These are phyloP conservation scores for fruit fly (Drosophila melanogaster) DNA, from an alignment of 1,140 invertebrate species.

Conservation along the genomic window Release_6_plus_ISO1_MT NT_033777.3:22673501-22674000, in stretches of 20 bases:
- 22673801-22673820: no score
- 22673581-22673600: neutral
- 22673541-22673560: neutral
- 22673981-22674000: constrained; percentile 62
- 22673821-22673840: no score
- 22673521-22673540: neutral
- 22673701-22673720: neutral
- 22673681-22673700: neutral
- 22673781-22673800: no score
- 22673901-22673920: neutral
- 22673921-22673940: constrained; percentile 18
- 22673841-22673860: neutral
- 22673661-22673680: neutral
- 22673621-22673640: neutral
- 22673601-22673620: neutral
- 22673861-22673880: neutral
- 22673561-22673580: no score
- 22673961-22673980: constrained; percentile 51
- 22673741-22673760: neutral
- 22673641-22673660: neutral
- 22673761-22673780: no score
- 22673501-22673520: neutral
- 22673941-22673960: constrained; percentile 8
- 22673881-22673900: constrained; percentile 5
- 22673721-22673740: neutral